Percentiles rank a stretch among this genome's conserved stretches.
phyloP scores from a whole-genome alignment of 2,888 invertebrate species.

The Catonia carolina region DNA sequence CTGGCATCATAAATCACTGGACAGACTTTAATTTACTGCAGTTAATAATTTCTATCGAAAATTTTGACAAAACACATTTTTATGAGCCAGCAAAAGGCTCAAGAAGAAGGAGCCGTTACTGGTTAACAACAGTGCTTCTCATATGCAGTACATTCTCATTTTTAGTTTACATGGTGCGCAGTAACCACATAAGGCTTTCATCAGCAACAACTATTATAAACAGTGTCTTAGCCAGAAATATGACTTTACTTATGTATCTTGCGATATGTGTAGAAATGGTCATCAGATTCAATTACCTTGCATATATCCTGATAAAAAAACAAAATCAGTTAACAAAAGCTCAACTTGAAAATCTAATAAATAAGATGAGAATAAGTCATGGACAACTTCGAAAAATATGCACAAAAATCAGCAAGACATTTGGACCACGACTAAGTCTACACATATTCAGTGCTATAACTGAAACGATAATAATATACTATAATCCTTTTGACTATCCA shows the following conservation, averaged over 20 bases:
- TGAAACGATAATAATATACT: not conserved
- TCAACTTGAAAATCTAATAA: not conserved
- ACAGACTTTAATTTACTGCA: not conserved
- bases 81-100: not conserved
- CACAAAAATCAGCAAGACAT: not conserved
- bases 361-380: slow-evolving; percentile 2
- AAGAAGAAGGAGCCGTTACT: not conserved
- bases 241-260: too few species aligned
- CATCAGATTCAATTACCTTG: too few species aligned
- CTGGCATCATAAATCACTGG: not conserved
- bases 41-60: not conserved
- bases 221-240: too few species aligned
- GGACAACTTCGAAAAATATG: not conserved
- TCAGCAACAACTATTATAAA: too few species aligned
- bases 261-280: too few species aligned
- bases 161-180: too few species aligned
- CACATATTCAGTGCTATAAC: not conserved
- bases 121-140: too few species aligned
- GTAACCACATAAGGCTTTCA: too few species aligned
- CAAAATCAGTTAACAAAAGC: too few species aligned
- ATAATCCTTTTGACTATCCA: not conserved
- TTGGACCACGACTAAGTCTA: not conserved
- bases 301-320: too few species aligned
- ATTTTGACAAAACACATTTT: not conserved
- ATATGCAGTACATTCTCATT: too few species aligned